Base-by-base conservation (phyloP, 2,797 vertebrate species). In the Aulostomus chinensis region DNA sequence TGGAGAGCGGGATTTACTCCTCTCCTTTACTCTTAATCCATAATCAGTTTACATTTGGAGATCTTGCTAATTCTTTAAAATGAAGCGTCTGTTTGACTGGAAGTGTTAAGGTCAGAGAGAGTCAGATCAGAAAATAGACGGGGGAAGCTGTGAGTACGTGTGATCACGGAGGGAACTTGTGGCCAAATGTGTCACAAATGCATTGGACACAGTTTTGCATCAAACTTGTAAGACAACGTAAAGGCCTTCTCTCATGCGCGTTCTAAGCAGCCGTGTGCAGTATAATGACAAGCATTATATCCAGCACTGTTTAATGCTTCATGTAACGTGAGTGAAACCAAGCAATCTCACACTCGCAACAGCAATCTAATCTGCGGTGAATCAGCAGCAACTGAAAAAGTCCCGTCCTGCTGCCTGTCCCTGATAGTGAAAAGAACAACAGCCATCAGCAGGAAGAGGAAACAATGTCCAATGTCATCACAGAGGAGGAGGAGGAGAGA, bases 341-440 rank as follows among this genome's bases (percentile, higher is more conserved):
- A 53, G 52, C 29, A 76, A 80, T 78, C 60, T 75, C 65, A 39
- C 14, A 33, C 72, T 53, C 2, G 16, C 53, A 33, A 43, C 45
- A 12, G 47, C 54, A 45, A 59, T 74, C 68, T 88, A 87, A 90
- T 90, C 88, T 74, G 73, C 46, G 53, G 64, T 79, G 81, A 87
- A 86, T 89, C 88, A 89, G 85, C 86, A 88, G 80, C 78, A 89
- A 88, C 78, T 58, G 86, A 80, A 86, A 73, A 73, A 62, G 63
- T 58, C 54, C 61, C 37, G 17, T 74, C 54, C 87, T 84, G 80
- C 56, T 80, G n/a, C n/a, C n/a, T 56, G 50, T 81, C 46, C 42
- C 67, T 43, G 85, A 90, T 84, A 82, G 70, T 76, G 78, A 81
- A 77, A 74, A 78, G 77, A 84, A 83, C 71, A 79, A 86, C 79